Percentiles rank a stretch among this genome's conserved stretches.
Conservation (phyloP, 2,888 invertebrate species). For the Hirudinaria manillensis region DNA sequence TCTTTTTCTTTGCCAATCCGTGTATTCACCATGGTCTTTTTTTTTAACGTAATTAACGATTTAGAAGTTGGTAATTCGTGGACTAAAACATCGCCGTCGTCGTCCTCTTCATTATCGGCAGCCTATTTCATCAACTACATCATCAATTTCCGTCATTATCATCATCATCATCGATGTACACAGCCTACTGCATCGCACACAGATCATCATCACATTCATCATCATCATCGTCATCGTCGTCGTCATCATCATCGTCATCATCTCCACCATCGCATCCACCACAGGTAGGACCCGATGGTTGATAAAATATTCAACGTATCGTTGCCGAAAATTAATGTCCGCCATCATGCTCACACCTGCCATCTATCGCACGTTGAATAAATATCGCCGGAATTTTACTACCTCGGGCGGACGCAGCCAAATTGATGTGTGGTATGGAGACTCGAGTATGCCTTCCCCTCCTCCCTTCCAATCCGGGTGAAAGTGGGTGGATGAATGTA, state of each 20-base stretch:
- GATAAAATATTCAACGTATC: too few species aligned
- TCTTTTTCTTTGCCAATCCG: background rate
- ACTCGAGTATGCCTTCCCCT: too few species aligned
- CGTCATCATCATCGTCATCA: conserved; percentile 20
- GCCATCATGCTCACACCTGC: too few species aligned
- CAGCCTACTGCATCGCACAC: too few species aligned
- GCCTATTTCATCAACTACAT: background rate
- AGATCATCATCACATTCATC: background rate
- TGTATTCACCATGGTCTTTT: background rate
- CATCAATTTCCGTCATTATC: background rate
- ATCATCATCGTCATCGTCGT: conserved; percentile 13
- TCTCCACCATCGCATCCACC: conserved; percentile 4
- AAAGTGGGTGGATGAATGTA: too few species aligned
- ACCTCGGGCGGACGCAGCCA: too few species aligned
- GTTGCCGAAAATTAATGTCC: too few species aligned
- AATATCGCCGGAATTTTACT: too few species aligned
- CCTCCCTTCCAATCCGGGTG: too few species aligned
- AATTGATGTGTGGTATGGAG: too few species aligned
- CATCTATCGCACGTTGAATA: too few species aligned
- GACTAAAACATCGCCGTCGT: conserved; percentile 2
- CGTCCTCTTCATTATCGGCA: conserved; percentile 16
- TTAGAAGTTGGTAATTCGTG: background rate
- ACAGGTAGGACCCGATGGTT: background rate
- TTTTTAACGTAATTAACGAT: background rate
- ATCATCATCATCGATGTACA: background rate